A percentile compares a stretch with the other conserved stretches of the same genome.
Evolutionary conservation across 2,888 invertebrate species (phyloP).

Genomic region (Chrysolina haemoptera): DNA sequence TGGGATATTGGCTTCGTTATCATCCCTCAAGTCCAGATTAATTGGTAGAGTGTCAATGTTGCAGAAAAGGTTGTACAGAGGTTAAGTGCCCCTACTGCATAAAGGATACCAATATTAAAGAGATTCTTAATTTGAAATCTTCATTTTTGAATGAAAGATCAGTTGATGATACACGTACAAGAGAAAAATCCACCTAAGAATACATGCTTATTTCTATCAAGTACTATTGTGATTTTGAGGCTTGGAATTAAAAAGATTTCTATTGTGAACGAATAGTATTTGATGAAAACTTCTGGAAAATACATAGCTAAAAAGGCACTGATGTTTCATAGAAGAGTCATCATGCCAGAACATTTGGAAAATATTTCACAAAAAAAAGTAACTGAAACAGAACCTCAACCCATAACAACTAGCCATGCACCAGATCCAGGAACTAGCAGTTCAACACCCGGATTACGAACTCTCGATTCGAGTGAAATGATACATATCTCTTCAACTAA

Average conservation of each 20-base stretch:
- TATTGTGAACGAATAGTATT: slow-evolving; percentile 35
- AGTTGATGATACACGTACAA: not conserved
- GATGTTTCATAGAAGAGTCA: no score
- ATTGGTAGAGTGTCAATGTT: slow-evolving; percentile 31
- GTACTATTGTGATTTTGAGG: slow-evolving; percentile 40
- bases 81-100: slow-evolving; percentile 38
- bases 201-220: no score
- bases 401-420: slow-evolving; percentile 3
- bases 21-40: slow-evolving; percentile 30
- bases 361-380: slow-evolving; percentile 24
- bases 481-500: no score
- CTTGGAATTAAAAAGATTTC: slow-evolving; percentile 36
- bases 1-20: slow-evolving; percentile 10
- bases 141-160: not conserved
- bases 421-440: not conserved
- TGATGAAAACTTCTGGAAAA: slow-evolving; percentile 34
- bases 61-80: slow-evolving; percentile 38
- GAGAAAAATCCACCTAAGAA: not conserved
- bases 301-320: no score
- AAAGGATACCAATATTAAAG: slow-evolving; percentile 26
- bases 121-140: slow-evolving; percentile 4
- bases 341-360: not conserved
- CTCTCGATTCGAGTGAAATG: no score
- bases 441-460: no score
- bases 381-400: slow-evolving; percentile 8